phyloP scores from a whole-genome alignment of 2,113 vertebrate species.

The Apaloderma vittatum region DNA sequence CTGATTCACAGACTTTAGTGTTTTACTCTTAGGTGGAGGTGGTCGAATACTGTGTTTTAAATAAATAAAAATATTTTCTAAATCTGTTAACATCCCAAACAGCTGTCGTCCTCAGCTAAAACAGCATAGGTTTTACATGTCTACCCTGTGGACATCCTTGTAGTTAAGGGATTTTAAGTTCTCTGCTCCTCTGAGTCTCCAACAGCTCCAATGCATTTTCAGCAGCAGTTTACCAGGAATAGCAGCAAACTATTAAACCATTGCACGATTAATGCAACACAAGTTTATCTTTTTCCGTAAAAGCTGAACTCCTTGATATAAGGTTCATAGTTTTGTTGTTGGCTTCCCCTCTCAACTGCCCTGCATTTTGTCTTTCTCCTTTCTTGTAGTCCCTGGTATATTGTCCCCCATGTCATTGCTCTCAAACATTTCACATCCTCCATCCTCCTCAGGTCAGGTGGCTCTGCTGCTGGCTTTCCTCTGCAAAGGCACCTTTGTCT shows the following conservation, averaged over 20 bases:
- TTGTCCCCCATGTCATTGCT: not conserved
- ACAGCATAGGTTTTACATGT: not conserved
- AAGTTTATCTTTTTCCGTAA: not conserved
- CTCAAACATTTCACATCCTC: accelerated
- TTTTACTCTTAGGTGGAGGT: not conserved
- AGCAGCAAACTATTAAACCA: not conserved
- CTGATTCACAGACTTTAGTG: not conserved
- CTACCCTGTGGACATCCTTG: not conserved
- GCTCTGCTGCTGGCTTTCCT: not conserved
- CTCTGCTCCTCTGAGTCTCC: not conserved
- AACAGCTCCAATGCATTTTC: not conserved
- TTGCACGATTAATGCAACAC: accelerated
- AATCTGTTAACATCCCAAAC: not conserved
- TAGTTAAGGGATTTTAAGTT: not conserved
- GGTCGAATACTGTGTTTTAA: not conserved
- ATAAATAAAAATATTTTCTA: not conserved
- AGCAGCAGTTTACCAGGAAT: not conserved
- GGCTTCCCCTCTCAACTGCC: not conserved
- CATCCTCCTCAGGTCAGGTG: not conserved
- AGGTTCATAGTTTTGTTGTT: not conserved
- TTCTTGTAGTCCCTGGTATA: not conserved
- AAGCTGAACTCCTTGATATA: not conserved
- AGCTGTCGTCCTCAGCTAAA: not conserved
- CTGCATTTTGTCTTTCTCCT: not conserved
- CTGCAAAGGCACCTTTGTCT: not conserved